These are phyloP conservation scores for Mesembrinibis cayennensis DNA, from an alignment of 2,113 vertebrate genomes.

Conservation along the genomic window DNA sequence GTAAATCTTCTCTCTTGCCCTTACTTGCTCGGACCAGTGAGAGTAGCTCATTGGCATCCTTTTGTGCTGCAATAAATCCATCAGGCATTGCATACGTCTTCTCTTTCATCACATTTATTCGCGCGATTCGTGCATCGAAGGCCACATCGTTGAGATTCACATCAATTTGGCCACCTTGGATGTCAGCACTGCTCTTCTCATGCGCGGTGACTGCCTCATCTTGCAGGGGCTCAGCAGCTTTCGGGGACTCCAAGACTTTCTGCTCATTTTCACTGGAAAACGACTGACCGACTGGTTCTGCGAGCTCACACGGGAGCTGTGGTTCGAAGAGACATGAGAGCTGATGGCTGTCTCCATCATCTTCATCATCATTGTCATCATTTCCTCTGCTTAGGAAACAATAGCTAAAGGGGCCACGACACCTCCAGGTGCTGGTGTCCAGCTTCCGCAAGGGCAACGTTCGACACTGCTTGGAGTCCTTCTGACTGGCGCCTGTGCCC, in stretches of 20 bases:
- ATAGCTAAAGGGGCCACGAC: constrained; percentile 84
- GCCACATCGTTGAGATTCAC: constrained; percentile 73
- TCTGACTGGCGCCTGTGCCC: constrained; percentile 73
- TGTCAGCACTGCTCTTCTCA: constrained; percentile 70
- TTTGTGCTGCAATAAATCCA: constrained; percentile 87
- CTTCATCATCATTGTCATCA: constrained; percentile 82
- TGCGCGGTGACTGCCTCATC: constrained; percentile 49
- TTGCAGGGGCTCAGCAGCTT: constrained; percentile 20
- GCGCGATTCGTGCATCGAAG: constrained; percentile 80
- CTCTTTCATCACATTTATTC: constrained; percentile 86
- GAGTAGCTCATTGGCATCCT: constrained; percentile 91
- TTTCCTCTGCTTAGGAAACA: constrained; percentile 83
- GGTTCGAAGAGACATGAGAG: constrained; percentile 65
- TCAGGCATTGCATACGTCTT: constrained; percentile 86
- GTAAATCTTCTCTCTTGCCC: constrained; percentile 73
- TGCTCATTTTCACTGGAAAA: constrained; percentile 45
- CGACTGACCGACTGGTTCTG: neutral
- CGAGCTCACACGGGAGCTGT: neutral
- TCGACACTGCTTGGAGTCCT: constrained; percentile 84
- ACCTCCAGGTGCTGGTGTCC: constrained; percentile 81
- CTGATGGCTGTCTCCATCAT: constrained; percentile 69
- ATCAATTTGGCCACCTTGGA: constrained; percentile 53
- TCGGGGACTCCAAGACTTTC: constrained; percentile 45
- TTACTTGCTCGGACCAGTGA: constrained; percentile 83
- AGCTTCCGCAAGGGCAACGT: constrained; percentile 78